Evolutionary conservation across 2,888 invertebrate genomes (phyloP).

Genomic region (Drosophila infuscata): DNA sequence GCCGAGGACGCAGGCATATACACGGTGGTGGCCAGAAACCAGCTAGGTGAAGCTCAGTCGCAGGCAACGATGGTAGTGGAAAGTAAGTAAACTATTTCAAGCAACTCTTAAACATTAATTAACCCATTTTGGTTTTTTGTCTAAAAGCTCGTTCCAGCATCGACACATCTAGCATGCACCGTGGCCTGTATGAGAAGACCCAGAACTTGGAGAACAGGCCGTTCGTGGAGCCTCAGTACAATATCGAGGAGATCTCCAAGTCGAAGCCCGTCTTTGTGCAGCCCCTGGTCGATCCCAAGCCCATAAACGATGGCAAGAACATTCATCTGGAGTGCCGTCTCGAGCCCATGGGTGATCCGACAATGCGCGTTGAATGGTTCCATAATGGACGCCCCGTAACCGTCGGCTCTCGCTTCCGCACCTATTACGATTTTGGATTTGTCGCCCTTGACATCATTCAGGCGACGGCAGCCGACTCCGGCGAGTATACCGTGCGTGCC

Average conservation of each 20-base stretch:
- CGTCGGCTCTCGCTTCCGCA: constrained; percentile 96
- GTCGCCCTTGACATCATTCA: constrained; percentile 98
- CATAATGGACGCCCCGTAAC: constrained; percentile 96
- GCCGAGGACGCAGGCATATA: constrained; percentile 97
- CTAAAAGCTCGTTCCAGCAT: constrained; percentile 93
- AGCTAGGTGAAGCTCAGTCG: constrained; percentile 94
- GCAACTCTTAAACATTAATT: not conserved
- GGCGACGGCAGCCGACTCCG: constrained; percentile 96
- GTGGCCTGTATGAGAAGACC: constrained; percentile 94
- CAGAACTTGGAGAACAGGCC: constrained; percentile 93
- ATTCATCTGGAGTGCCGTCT: constrained; percentile 96
- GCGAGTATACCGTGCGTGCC: constrained; percentile 97
- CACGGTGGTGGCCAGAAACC: constrained; percentile 96
- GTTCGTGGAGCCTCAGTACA: constrained; percentile 94
- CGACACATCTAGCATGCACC: constrained; percentile 96
- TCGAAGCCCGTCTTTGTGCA: constrained; percentile 97
- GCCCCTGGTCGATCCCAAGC: constrained; percentile 94
- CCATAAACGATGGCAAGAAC: constrained; percentile 94
- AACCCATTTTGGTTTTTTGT: not conserved
- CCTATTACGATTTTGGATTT: constrained; percentile 98
- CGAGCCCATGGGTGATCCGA: constrained; percentile 98
- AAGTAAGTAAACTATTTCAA: constrained; percentile 88
- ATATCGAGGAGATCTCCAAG: constrained; percentile 96
- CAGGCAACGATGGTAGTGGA: constrained; percentile 94
- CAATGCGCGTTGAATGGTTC: constrained; percentile 98